Conservation (phyloP, 2,113 vertebrate species). For the Telmatochromis sp. region DNA sequence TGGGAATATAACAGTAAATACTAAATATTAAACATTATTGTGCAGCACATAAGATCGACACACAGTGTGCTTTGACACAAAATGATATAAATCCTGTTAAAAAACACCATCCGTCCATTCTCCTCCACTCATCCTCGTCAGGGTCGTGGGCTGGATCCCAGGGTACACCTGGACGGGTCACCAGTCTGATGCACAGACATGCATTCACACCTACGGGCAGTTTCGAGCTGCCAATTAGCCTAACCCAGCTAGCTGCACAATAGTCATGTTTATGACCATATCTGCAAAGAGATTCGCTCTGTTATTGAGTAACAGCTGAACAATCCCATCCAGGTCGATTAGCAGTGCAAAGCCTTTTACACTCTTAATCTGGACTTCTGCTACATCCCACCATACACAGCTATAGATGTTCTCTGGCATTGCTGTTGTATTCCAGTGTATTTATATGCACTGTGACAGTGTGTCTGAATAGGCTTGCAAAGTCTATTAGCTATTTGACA, state of each 20-base stretch:
- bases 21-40: no score
- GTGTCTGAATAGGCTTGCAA: background rate
- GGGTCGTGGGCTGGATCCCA: background rate
- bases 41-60: no score
- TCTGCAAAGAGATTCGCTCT: background rate
- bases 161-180: background rate
- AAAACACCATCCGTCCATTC: background rate
- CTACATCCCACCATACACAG: background rate
- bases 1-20: no score
- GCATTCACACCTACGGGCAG: background rate
- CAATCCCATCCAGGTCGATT: background rate
- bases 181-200: background rate
- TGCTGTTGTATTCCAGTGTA: background rate
- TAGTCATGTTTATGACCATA: background rate
- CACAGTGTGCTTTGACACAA: background rate
- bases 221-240: background rate
- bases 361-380: background rate
- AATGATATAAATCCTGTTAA: background rate
- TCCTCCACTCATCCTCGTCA: background rate
- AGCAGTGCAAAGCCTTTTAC: background rate
- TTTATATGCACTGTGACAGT: background rate
- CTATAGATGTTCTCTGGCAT: background rate
- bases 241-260: background rate
- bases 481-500: slow-evolving; percentile 16
- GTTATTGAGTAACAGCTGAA: background rate